phyloP scores from a whole-genome alignment of 1,140 invertebrate genomes.

The Gonatopus flavifemur region DNA sequence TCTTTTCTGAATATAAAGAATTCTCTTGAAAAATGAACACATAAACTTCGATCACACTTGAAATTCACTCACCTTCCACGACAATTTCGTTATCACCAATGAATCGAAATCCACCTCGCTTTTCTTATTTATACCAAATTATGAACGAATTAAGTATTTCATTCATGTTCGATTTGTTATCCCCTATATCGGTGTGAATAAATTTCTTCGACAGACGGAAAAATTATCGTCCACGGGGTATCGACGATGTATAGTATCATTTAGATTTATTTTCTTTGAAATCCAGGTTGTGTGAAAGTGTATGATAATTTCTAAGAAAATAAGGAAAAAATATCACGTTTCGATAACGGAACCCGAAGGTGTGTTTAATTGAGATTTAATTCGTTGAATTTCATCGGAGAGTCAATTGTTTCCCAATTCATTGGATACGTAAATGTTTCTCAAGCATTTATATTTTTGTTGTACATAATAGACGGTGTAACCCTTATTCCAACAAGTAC shows the following conservation, averaged over 20 bases:
- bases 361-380: not conserved
- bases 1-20: too few species aligned
- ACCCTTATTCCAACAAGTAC: conserved; percentile 39
- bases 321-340: too few species aligned
- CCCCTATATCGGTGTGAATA: conserved; percentile 16
- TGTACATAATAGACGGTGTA: conserved; percentile 17
- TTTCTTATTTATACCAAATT: conserved; percentile 7
- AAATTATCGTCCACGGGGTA: conserved; percentile 16
- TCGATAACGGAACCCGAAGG: too few species aligned
- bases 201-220: conserved; percentile 6
- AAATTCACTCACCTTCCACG: conserved; percentile 15
- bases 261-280: too few species aligned
- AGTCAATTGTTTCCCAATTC: conserved; percentile 27
- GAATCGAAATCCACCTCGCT: not conserved
- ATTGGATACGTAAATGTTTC: conserved; percentile 5
- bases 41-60: conserved; percentile 6
- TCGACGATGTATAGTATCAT: too few species aligned
- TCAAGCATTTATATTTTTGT: too few species aligned
- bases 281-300: too few species aligned
- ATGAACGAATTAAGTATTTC: conserved; percentile 31
- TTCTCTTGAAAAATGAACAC: too few species aligned
- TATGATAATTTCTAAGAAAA: too few species aligned
- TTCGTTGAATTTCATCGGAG: not conserved
- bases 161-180: conserved; percentile 25
- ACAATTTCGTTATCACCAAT: not conserved